Evolutionary conservation across 2,113 vertebrate genomes (phyloP).

Genomic region (Candoia aspera): DNA sequence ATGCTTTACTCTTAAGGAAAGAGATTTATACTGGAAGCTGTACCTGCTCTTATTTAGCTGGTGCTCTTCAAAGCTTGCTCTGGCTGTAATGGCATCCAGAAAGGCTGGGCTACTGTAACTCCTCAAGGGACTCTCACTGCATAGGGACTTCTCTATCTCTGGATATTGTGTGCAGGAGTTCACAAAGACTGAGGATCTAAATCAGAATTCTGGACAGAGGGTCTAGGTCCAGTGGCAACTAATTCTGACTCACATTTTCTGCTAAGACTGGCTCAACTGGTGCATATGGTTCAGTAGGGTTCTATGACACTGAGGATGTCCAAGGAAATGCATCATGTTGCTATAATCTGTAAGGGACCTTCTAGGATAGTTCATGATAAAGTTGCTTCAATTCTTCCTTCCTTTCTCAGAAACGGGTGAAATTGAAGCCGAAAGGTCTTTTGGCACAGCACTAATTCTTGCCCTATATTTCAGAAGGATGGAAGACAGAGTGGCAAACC

Average conservation of each 20-base stretch:
- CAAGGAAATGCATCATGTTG: neutral
- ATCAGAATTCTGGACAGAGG: neutral
- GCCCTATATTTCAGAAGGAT: neutral
- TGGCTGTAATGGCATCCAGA: neutral
- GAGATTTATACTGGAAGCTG: neutral
- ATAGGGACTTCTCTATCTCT: neutral
- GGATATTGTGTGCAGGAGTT: neutral
- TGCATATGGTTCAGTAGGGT: neutral
- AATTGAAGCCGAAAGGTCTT: neutral
- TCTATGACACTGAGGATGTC: neutral
- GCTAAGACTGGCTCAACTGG: neutral
- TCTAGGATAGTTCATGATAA: neutral
- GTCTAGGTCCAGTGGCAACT: neutral
- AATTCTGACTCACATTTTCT: neutral
- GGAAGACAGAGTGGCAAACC: neutral
- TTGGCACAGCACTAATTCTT: neutral
- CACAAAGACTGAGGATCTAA: neutral
- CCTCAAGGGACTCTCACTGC: neutral
- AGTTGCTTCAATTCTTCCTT: neutral
- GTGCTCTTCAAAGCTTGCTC: neutral
- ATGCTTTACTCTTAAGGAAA: neutral
- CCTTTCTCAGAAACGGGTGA: neutral
- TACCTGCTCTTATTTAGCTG: neutral
- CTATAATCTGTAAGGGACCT: neutral
- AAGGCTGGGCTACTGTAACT: neutral